Base-by-base conservation (phyloP, 2,888 invertebrate species). In the Agrochola lota region DNA sequence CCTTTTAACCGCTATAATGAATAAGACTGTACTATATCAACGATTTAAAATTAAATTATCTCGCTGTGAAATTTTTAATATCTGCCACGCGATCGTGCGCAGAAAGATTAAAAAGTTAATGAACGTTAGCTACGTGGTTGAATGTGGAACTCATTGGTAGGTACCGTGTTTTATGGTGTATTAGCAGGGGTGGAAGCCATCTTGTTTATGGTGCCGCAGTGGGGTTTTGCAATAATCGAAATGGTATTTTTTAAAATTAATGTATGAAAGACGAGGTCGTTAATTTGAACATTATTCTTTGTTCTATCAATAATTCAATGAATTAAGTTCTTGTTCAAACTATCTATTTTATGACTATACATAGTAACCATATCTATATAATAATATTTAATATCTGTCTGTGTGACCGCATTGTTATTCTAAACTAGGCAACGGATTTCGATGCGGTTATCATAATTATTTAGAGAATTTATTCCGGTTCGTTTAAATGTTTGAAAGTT, bases 91-190 rank as follows among this genome's bases (percentile, higher is more conserved):
- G 74, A 74, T 81, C 81, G 84, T 80, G 80, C 75, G 15, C 35
- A 4, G 85, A 57, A 60, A 79, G 81, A 84, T 84, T 84, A 84
- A 84, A 83, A 84, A 69, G 81, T 70, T 81, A 84, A 84, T 84
- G 66, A 84, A 84, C 55, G 43, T 6, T 26, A 60, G 57, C 35
- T 55, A 68, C 85, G 84, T 72, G 84, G 52, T 2, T 66, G 69
- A 78, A 84, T 84, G 71, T 75, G 30, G 46, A n/a, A 71, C 40
- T 30, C 70, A 69, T 30, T 76, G 55, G 52, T 76, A 20, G 59
- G 30, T 74, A 3, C 43, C 59, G 15, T 62, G 40, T 69, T 80
- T 81, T 69, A 59, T 64, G 35, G 55, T 55, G 59, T 49, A 8
- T 20, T 57, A 62, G 40, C 40, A 35, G 46, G n/a, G 40, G 17